phyloP scores from a whole-genome alignment of 2,888 invertebrate genomes.

The Tridacna gigas region DNA sequence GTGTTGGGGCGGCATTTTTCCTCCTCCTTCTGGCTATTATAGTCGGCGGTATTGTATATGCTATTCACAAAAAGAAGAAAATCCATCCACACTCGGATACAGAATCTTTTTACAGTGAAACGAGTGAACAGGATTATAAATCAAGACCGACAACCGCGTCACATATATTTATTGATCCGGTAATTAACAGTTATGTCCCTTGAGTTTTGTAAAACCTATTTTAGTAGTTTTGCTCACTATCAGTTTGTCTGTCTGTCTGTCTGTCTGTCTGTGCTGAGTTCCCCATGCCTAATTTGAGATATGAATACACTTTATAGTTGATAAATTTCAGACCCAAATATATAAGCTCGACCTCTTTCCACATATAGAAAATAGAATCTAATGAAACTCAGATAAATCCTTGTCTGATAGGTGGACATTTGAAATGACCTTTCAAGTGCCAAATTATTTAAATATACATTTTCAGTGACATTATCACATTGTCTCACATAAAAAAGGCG shows the following conservation, averaged over 20 bases:
- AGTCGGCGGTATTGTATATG: constrained; percentile 33
- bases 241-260: background rate
- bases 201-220: background rate
- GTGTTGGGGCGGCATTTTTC: constrained; percentile 43
- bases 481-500: too few relatives aligned
- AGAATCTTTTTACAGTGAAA: constrained; percentile 39
- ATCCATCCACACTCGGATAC: constrained; percentile 62
- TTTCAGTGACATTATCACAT: too few relatives aligned
- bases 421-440: too few relatives aligned
- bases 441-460: too few relatives aligned
- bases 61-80: constrained; percentile 40
- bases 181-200: constrained; percentile 20
- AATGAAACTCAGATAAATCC: too few relatives aligned
- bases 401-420: too few relatives aligned
- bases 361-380: too few relatives aligned
- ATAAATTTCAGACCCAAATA: too few relatives aligned
- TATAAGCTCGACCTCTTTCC: too few relatives aligned
- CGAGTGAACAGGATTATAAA: constrained; percentile 27
- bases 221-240: background rate
- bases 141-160: constrained; percentile 63
- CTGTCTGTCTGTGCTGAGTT: background rate
- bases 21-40: constrained; percentile 32
- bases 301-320: too few relatives aligned
- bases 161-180: constrained; percentile 59
- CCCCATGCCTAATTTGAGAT: too few relatives aligned